These are phyloP conservation scores for Cybosia mesomella DNA, from an alignment of 2,888 invertebrate species.

Conservation along the genomic window DNA sequence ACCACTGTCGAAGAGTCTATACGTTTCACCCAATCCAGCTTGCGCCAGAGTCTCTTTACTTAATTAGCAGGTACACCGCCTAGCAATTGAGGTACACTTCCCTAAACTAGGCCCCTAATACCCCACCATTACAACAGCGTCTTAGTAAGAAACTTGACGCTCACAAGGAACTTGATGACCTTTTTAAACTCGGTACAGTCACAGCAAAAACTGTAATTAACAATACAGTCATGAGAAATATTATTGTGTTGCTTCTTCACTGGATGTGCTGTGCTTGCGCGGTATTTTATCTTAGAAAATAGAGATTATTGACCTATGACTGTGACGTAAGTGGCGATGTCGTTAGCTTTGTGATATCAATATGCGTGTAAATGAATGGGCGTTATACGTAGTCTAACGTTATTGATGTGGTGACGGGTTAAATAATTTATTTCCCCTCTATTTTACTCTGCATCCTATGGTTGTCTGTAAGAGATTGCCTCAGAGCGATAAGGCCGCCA, in stretches of 20 bases:
- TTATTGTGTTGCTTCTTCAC: slow-evolving; percentile 34
- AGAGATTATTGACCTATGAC: slow-evolving; percentile 30
- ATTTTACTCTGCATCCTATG: too few relatives aligned
- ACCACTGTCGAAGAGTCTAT: too few relatives aligned
- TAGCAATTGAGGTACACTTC: too few relatives aligned
- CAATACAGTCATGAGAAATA: slow-evolving; percentile 27
- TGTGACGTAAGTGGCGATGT: slow-evolving; percentile 9
- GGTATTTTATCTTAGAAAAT: slow-evolving; percentile 21
- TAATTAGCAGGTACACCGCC: too few relatives aligned
- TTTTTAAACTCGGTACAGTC: slow-evolving; percentile 30
- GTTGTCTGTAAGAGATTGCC: too few relatives aligned
- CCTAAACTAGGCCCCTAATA: too few relatives aligned
- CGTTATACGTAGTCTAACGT: neutral
- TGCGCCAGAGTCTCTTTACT: too few relatives aligned
- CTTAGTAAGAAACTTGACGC: neutral
- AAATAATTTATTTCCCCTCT: too few relatives aligned
- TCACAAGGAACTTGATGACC: neutral
- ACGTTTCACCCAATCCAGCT: too few relatives aligned
- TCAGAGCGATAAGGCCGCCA: too few relatives aligned
- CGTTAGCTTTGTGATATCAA: slow-evolving; percentile 23
- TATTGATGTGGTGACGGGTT: neutral
- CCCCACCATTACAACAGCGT: too few relatives aligned
- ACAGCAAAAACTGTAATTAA: slow-evolving; percentile 38
- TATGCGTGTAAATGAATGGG: neutral
- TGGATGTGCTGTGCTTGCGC: slow-evolving; percentile 27